A percentile compares a stretch with the other conserved stretches of the same genome.
Evolutionary conservation across 2,797 vertebrate genomes (phyloP).

Genomic region (Carcharodon carcharias): DNA sequence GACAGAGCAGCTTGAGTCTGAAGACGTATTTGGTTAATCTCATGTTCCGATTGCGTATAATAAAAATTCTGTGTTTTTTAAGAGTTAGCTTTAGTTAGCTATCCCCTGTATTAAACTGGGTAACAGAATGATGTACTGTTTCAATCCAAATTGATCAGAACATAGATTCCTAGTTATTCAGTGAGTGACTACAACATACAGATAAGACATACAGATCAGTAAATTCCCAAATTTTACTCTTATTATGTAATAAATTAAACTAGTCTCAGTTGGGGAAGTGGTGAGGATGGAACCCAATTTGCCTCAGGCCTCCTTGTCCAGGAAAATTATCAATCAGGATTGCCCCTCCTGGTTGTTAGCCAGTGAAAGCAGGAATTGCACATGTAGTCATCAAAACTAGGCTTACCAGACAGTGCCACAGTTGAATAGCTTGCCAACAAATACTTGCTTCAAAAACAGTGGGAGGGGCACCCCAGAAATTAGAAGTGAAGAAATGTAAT

Average conservation of each 20-base stretch:
- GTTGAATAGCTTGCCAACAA: not conserved
- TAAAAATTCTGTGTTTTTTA: not conserved
- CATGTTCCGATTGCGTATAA: not conserved
- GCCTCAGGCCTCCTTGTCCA: not conserved
- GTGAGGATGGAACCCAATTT: not conserved
- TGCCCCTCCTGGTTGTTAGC: not conserved
- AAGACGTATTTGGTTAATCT: not conserved
- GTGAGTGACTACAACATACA: not conserved
- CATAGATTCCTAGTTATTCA: not conserved
- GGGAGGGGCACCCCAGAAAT: not conserved
- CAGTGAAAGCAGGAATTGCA: not conserved
- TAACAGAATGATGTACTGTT: not conserved
- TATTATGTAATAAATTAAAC: not conserved
- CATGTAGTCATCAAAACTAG: not conserved
- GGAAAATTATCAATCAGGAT: not conserved
- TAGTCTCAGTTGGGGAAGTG: not conserved
- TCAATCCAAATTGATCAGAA: not conserved
- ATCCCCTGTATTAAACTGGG: not conserved
- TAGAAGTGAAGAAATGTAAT: not conserved
- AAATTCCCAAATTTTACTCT: not conserved
- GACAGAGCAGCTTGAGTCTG: not conserved
- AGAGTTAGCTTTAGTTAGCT: not conserved
- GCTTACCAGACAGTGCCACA: not conserved
- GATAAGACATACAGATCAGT: not conserved
- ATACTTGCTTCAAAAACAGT: not conserved